Base-by-base conservation (phyloP, 2,888 invertebrate genomes). In the Dryomyza anilis region DNA sequence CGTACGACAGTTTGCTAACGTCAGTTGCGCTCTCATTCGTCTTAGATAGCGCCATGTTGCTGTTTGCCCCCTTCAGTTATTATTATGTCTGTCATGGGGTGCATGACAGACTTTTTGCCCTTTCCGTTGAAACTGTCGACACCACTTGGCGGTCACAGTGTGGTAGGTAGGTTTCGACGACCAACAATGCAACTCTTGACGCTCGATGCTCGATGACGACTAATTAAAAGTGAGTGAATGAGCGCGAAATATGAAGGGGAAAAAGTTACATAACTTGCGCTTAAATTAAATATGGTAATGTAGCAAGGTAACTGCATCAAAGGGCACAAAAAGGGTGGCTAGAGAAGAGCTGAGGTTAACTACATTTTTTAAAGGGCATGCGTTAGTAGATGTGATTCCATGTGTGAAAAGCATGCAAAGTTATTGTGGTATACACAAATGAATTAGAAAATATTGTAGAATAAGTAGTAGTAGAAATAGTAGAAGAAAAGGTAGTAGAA, bases 161-260 rank as follows among this genome's bases (percentile, higher is more conserved):
- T 8, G 36, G 3, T 2, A 16, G 50, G 1, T 48, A 14, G 23
- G 16, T 21, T 52, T 14, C 29, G 36, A 36, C 33, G 5, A 14
- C 21, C 29, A 52, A 16, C 14, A 19, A 27, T 29, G 52, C 12
- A 23, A 14, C 30, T 46, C 36, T 52, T n/a, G 23, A 55, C 48
- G 48, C 48, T 39, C 60, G 19, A 33, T 43, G 21, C 23, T 10
- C 30, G 6, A 27, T 48, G 52, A 52, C 30, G 48, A 59, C 59
- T 63, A 63, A 63, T 63, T 63, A 63, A 58, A 58, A 55, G n/a
- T 19, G 27, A 63, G 30, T 39, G 50, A 50, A 63, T 63, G 63
- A 43, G 33, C 43, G 52, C 19, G n/a, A 46, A 48, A 33, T 43
- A 29, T 48, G 43, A 55, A 33, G 39, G 29, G 12, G 56, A 36